phyloP scores from a whole-genome alignment of 2,113 vertebrate species.

The Dolichotis patagonum region DNA sequence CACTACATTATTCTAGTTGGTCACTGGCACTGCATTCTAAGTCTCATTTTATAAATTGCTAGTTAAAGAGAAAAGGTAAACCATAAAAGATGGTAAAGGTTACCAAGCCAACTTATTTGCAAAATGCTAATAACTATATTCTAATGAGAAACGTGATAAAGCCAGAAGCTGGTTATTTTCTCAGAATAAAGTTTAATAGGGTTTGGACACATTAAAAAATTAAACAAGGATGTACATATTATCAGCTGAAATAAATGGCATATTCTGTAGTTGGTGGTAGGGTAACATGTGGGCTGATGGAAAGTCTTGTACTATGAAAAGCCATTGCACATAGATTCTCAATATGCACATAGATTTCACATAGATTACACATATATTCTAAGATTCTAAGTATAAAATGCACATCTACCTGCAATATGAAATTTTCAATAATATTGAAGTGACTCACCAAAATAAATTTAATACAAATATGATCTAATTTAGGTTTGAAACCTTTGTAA shows the following conservation, averaged over 20 bases:
- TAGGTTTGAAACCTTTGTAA: slow-evolving; percentile 6
- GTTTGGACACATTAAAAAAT: slow-evolving; percentile 13
- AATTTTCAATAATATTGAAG: slow-evolving; percentile 53
- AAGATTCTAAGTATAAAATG: background rate
- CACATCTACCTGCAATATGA: background rate
- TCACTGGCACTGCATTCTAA: slow-evolving; percentile 29
- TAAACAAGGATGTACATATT: slow-evolving; percentile 38
- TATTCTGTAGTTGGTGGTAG: slow-evolving; percentile 46
- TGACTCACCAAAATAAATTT: slow-evolving; percentile 26
- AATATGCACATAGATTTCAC: background rate
- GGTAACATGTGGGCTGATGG: background rate
- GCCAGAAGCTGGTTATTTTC: slow-evolving; percentile 29
- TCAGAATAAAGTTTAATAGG: background rate
- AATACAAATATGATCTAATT: background rate
- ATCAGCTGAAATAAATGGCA: slow-evolving; percentile 50
- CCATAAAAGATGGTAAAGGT: slow-evolving; percentile 33
- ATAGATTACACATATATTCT: slow-evolving; percentile 6
- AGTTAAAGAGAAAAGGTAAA: slow-evolving; percentile 46
- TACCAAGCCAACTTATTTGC: slow-evolving; percentile 15
- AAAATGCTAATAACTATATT: slow-evolving; percentile 1
- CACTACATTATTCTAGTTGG: slow-evolving; percentile 26
- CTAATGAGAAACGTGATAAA: slow-evolving; percentile 51
- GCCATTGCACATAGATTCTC: slow-evolving; percentile 8
- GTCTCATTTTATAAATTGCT: slow-evolving; percentile 52
- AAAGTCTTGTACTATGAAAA: slow-evolving; percentile 44